A percentile compares a stretch with the other conserved stretches of the same genome.
phyloP scores from a whole-genome alignment of 1,140 invertebrate genomes.

The Stenopsyche tienmushanensis region DNA sequence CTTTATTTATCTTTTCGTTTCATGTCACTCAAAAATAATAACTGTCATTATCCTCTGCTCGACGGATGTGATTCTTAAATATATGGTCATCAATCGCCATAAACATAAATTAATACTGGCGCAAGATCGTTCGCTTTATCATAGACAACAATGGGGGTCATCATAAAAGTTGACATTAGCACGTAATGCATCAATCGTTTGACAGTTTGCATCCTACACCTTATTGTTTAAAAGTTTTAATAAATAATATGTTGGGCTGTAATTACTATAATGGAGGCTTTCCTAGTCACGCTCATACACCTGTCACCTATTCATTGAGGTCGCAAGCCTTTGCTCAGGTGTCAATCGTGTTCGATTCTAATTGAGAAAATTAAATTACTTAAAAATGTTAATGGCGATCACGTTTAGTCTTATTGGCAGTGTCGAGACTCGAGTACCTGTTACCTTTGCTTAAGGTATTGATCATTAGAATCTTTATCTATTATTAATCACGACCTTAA shows the following conservation, averaged over 20 bases:
- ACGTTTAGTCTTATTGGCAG: no score
- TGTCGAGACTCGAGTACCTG: no score
- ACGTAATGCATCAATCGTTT: not conserved
- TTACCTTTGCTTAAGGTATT: not conserved
- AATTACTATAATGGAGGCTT: no score
- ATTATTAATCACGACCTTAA: constrained; percentile 8
- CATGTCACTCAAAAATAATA: no score
- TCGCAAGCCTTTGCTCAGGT: constrained; percentile 9
- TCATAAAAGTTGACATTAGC: not conserved
- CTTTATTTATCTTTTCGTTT: no score
- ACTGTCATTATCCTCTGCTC: no score
- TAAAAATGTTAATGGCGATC: constrained; percentile 11
- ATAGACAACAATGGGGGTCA: not conserved
- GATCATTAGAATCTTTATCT: constrained; percentile 19
- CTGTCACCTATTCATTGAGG: constrained; percentile 20
- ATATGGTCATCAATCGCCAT: no score
- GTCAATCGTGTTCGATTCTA: constrained; percentile 33
- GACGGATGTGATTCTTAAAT: no score
- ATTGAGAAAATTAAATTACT: constrained; percentile 25
- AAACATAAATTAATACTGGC: no score
- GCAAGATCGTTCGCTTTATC: no score
- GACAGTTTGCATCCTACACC: no score
- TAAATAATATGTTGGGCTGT: not conserved
- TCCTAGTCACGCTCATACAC: constrained; percentile 19
- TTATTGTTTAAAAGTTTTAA: not conserved